Evolutionary conservation across 2,797 vertebrate genomes (phyloP), one percentile per base, ranked within the genome.

Genomic region (Acanthornis magna): DNA sequence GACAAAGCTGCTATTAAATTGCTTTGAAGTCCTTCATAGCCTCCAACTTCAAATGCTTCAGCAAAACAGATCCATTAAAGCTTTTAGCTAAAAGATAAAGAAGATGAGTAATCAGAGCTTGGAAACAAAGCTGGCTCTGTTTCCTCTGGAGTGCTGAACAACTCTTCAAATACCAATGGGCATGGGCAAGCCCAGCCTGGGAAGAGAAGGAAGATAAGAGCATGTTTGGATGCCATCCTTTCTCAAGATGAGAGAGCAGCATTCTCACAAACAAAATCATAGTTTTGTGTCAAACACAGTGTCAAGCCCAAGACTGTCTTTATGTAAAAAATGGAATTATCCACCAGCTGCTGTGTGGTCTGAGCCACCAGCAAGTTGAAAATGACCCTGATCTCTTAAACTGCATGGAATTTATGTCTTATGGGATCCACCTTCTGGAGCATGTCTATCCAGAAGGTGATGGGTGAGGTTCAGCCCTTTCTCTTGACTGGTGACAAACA

Each of bases 1-100:
- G 58, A 75, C 71, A 86, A 93, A 88, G 23, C 43, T 72, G 68
- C 85, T 85, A n/a, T 85, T 85, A 82, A 89, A 85, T 61, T 73
- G 26, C 85, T 91, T 93, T 95, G 93, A 96, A 94, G 85, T 91
- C 42, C 66, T 84, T 76, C 83, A 73, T 73, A 88, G 88, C 79
- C 77, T 94, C 85, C 77, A 95, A 86, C 60, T 71, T 95, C 67
- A 88, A 95, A 88, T n/a, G 68, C 43, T 90, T 22, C 54, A 76
- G 48, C 51, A 76, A 84, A 93, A 93, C 62, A 92, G 70, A 81
- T 72, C 65, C 51, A 66, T 90, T 84, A 86, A 90, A 88, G 71
- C 30, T 62, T 86, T 73, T 84, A 94, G 36, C 43, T 72, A 70
- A 53, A 58, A 91, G 90, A 90, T 93, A 93, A 93, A 85, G 74